Evolutionary conservation across 2,797 vertebrate species (phyloP), one percentile per base, ranked within the genome.

Genomic region (Periophthalmus magnuspinnatus): DNA sequence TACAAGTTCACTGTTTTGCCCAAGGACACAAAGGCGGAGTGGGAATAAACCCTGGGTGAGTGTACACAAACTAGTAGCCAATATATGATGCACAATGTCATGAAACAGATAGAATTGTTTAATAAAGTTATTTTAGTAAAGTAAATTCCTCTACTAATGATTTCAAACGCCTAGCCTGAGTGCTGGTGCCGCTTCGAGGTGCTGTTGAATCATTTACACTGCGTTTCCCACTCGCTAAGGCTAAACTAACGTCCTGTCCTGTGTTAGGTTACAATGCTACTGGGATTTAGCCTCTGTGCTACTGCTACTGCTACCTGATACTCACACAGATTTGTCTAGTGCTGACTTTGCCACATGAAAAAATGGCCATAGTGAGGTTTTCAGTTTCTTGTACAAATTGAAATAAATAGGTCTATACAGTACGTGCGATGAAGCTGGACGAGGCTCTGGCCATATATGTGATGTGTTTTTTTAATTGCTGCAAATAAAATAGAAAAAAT

Each of bases 151-250:
- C 57, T 32, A 11, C 22, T 65, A 71, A 68, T 76, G 67, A 38
- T 74, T 74, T 70, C 41, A 74, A 33, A 84, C 62, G 13, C 0
- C 2, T 5, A 68, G 70, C 68, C 32, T 76, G 76, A 6, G 64
- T 54, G 77, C 80, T 79, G 68, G 68, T 65, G 76, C 90, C 90
- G 88, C 88, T 81, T 78, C 86, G 89, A 88, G 90, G 88, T 89
- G 87, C 90, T 90, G 86, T 86, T 90, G 80, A 90, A 89, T 88
- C 86, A 74, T 88, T 89, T 85, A 89, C 84, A 66, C 78, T 75
- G 80, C 52, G 79, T 72, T 78, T 81, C 78, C 59, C 67, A 28
- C 68, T 68, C n/a, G 8, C 38, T 41, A 14, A 45, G 19, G 54
- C 54, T 56, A 56, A 60, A 65, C 78, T 64, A 32, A 78, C 70